Conservation (phyloP, 1,140 invertebrate species). For the Himalopsyche phryganea region DNA sequence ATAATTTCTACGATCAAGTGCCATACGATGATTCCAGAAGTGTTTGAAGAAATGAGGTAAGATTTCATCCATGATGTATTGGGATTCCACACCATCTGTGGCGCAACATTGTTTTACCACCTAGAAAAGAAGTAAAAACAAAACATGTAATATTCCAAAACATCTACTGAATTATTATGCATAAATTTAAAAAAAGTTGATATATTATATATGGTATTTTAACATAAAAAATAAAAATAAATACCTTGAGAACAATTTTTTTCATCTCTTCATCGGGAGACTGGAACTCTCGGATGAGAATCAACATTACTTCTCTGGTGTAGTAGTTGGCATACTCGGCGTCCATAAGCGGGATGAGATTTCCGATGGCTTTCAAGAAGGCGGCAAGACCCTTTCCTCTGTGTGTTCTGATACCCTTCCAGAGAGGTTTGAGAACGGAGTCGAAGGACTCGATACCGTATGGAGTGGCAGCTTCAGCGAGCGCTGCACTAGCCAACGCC, state of each 20-base stretch:
- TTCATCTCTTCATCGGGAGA: slow-evolving; percentile 99
- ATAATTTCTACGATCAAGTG: slow-evolving; percentile 95
- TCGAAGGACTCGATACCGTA: slow-evolving; percentile 99
- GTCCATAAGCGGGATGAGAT: slow-evolving; percentile 99
- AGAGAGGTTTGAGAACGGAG: slow-evolving; percentile 96
- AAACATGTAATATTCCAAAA: slow-evolving; percentile 2
- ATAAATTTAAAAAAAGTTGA: too few species aligned
- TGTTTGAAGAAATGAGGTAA: slow-evolving; percentile 99
- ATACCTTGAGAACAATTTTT: slow-evolving; percentile 98
- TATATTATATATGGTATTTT: too few species aligned
- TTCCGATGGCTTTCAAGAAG: slow-evolving; percentile 98
- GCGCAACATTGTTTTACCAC: slow-evolving; percentile 99
- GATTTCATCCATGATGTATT: slow-evolving; percentile 99
- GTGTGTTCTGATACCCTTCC: slow-evolving; percentile 98
- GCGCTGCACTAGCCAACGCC: slow-evolving; percentile 94
- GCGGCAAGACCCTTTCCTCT: slow-evolving; percentile 98
- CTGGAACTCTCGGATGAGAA: slow-evolving; percentile 98
- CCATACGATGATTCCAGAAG: slow-evolving; percentile 99
- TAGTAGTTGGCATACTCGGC: slow-evolving; percentile 99
- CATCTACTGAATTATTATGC: too few species aligned
- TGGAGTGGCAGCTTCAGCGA: slow-evolving; percentile 97
- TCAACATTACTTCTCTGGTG: slow-evolving; percentile 99
- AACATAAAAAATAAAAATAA: too few species aligned
- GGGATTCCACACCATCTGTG: slow-evolving; percentile 98
- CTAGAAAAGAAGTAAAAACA: slow-evolving; percentile 49